phyloP scores from a whole-genome alignment of 2,113 vertebrate species.

The Leucosticte australis region DNA sequence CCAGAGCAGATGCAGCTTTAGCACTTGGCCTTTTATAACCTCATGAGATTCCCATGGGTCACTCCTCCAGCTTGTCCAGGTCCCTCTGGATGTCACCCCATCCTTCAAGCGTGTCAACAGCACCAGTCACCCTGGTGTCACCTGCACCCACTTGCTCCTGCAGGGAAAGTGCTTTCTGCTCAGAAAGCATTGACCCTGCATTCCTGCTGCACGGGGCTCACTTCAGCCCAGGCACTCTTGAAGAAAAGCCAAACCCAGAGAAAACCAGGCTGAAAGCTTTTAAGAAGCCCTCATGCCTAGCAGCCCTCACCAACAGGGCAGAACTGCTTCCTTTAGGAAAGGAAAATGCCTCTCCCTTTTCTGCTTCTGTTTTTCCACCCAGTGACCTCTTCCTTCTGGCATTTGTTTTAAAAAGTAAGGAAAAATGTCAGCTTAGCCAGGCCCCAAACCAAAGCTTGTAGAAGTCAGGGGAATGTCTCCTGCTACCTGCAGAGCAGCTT shows the following conservation, averaged over 20 bases:
- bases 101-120: background rate
- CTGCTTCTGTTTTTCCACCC: background rate
- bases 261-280: background rate
- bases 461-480: background rate
- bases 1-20: rapidly evolving
- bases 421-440: background rate
- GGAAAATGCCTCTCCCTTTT: background rate
- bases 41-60: background rate
- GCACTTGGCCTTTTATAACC: background rate
- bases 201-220: background rate
- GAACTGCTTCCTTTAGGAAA: background rate
- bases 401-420: background rate
- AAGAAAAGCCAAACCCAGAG: background rate
- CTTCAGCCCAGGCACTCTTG: background rate
- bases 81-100: background rate
- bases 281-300: background rate
- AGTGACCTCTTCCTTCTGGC: background rate
- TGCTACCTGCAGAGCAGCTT: background rate
- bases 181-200: background rate
- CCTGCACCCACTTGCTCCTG: background rate
- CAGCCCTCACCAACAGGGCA: background rate
- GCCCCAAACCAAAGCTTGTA: background rate
- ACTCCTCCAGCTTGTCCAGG: background rate
- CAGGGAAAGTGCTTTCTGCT: background rate
- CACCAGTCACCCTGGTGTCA: background rate